phyloP scores from a whole-genome alignment of 2,888 invertebrate species.

The Melanostoma mellinum region DNA sequence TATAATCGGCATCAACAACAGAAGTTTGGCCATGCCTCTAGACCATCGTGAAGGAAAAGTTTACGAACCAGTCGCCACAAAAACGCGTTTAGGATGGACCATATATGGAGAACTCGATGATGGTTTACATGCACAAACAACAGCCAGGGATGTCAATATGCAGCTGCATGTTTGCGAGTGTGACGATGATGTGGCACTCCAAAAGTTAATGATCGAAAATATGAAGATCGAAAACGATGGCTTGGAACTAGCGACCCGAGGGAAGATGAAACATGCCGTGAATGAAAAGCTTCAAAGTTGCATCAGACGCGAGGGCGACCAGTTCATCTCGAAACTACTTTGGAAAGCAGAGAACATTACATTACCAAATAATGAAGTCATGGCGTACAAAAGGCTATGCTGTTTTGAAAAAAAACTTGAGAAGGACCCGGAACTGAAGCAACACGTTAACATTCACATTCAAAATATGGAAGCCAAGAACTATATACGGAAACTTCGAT shows the following conservation, averaged over 20 bases:
- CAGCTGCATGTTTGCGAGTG: slow-evolving; percentile 60
- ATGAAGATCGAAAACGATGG: slow-evolving; percentile 37
- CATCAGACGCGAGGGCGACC: slow-evolving; percentile 18
- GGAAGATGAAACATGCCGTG: no score
- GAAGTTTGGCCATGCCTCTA: slow-evolving; percentile 13
- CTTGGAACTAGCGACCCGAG: no score
- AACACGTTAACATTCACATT: slow-evolving; percentile 38
- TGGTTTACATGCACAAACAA: neutral
- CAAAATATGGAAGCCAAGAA: slow-evolving; percentile 37
- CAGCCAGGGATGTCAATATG: slow-evolving; percentile 3
- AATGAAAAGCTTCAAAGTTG: no score
- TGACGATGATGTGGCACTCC: slow-evolving; percentile 44
- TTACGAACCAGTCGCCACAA: neutral
- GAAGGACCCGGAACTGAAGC: slow-evolving; percentile 14
- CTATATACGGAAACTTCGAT: slow-evolving; percentile 48
- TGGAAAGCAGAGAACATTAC: slow-evolving; percentile 68
- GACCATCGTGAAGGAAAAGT: neutral
- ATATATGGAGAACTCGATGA: slow-evolving; percentile 33
- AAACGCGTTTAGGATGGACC: neutral
- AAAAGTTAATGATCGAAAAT: slow-evolving; percentile 57
- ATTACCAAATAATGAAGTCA: slow-evolving; percentile 72
- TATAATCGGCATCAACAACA: slow-evolving; percentile 13
- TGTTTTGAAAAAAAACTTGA: no score
- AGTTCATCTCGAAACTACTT: slow-evolving; percentile 68
- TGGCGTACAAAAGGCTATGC: slow-evolving; percentile 49